Evolutionary conservation across 2,888 invertebrate species (phyloP).

Genomic region (Enoplolaimus lenunculus): DNA sequence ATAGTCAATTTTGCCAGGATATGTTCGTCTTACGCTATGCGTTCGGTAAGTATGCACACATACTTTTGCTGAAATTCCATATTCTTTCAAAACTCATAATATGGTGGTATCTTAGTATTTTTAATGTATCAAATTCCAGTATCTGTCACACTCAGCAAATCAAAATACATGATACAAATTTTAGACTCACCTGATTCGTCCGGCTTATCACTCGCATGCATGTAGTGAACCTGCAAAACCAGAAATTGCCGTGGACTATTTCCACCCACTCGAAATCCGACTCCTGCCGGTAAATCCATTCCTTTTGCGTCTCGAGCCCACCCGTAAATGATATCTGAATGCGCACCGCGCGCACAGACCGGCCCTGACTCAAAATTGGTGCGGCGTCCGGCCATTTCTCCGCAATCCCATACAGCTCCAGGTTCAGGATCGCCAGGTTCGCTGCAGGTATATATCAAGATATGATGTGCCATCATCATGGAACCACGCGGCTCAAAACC

Average conservation of each 20-base stretch:
- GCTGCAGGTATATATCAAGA: conserved; percentile 75
- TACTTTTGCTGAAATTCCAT: too few relatives aligned
- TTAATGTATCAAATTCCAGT: too few relatives aligned
- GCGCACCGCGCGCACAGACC: conserved; percentile 53
- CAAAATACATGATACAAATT: too few relatives aligned
- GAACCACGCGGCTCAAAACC: conserved; percentile 82
- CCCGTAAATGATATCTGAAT: conserved; percentile 60
- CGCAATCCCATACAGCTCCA: conserved; percentile 60
- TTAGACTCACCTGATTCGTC: conserved; percentile 85
- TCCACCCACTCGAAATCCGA: conserved; percentile 73
- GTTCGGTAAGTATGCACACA: too few relatives aligned
- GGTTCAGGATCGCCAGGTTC: conserved; percentile 58
- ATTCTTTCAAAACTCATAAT: too few relatives aligned
- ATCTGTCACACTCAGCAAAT: too few relatives aligned
- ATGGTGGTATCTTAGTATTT: too few relatives aligned
- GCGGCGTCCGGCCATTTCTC: conserved; percentile 60
- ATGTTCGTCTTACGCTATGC: too few relatives aligned
- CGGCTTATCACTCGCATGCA: conserved; percentile 36
- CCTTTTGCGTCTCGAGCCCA: conserved; percentile 84
- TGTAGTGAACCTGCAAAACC: conserved; percentile 81
- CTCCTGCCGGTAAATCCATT: conserved; percentile 54
- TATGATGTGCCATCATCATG: conserved; percentile 79
- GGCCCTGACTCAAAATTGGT: conserved; percentile 47
- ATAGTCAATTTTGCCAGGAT: too few relatives aligned
- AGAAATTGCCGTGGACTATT: conserved; percentile 68